Evolutionary conservation across 2,888 invertebrate species (phyloP).

Genomic region (Aphodius sticticus): DNA sequence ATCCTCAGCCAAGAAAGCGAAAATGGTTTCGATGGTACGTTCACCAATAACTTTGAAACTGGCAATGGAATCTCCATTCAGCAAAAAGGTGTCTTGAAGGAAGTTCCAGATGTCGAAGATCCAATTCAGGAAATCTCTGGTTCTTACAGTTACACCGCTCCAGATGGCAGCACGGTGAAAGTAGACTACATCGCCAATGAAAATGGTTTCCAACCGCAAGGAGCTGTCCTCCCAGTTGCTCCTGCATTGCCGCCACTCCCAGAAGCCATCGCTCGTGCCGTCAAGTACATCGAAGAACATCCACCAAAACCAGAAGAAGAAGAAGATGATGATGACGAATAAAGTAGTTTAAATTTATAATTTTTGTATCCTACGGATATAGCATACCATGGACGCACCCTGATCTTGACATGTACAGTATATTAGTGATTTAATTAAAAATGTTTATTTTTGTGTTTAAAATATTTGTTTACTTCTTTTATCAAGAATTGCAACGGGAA

Average conservation of each 20-base stretch:
- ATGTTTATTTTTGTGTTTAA: neutral
- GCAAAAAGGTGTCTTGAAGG: conserved; percentile 55
- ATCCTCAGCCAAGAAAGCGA: conserved; percentile 56
- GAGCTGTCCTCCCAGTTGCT: conserved; percentile 52
- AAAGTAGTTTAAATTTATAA: neutral
- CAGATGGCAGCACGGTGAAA: conserved; percentile 55
- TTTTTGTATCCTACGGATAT: neutral
- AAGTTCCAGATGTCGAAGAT: conserved; percentile 58
- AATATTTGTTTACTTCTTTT: neutral
- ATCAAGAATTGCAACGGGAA: neutral
- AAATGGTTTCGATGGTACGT: conserved; percentile 62
- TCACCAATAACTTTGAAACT: conserved; percentile 61
- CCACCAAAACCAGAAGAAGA: conserved; percentile 54
- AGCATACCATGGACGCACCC: neutral
- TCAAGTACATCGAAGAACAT: conserved; percentile 70
- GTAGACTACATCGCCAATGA: conserved; percentile 65
- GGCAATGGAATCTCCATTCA: conserved; percentile 63
- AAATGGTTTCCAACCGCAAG: conserved; percentile 72
- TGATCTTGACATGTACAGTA: neutral
- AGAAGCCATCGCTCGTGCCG: conserved; percentile 72
- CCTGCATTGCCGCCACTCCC: conserved; percentile 74
- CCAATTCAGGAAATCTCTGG: conserved; percentile 58
- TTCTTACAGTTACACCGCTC: conserved; percentile 62
- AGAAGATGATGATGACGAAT: conserved; percentile 53
- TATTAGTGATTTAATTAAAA: neutral